Conservation (phyloP, 2,797 vertebrate species). For the Chrysolophus pictus region DNA sequence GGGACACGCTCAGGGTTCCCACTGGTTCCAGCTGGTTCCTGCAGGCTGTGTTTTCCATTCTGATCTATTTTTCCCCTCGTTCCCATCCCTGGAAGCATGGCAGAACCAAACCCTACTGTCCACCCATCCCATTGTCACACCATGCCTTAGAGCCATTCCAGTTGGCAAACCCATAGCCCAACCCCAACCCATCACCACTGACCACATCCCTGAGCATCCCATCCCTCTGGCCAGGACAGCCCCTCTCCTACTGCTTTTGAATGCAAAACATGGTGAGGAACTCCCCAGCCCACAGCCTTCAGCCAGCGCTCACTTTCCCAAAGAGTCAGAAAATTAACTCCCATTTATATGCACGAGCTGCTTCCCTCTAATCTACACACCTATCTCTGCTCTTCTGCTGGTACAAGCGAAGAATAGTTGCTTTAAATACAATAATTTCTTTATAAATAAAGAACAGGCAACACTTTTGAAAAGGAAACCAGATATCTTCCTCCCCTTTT, state of each 20-base stretch:
- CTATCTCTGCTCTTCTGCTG: slow-evolving; percentile 55
- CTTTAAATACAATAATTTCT: slow-evolving; percentile 65
- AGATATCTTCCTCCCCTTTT: slow-evolving; percentile 54
- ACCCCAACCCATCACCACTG: too few relatives aligned
- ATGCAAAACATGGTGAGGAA: background rate
- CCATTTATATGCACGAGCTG: slow-evolving; percentile 59
- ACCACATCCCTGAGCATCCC: background rate
- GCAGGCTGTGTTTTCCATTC: slow-evolving; percentile 21
- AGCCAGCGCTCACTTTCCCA: slow-evolving; percentile 6
- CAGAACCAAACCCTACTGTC: background rate
- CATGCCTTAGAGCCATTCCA: too few relatives aligned
- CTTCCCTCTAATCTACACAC: slow-evolving; percentile 58
- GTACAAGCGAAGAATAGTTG: slow-evolving; percentile 48
- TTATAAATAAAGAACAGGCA: slow-evolving; percentile 71
- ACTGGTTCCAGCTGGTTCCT: slow-evolving; percentile 49
- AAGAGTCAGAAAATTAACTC: slow-evolving; percentile 60
- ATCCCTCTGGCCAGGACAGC: background rate
- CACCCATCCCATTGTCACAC: rapidly evolving
- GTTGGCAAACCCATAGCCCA: too few relatives aligned
- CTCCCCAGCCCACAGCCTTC: background rate
- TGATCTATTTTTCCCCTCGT: background rate
- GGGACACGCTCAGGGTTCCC: slow-evolving; percentile 12
- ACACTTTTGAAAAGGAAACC: slow-evolving; percentile 65
- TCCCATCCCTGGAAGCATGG: background rate
- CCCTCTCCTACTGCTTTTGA: background rate